A percentile compares a stretch with the other conserved stretches of the same genome.
Conservation (phyloP, 2,888 invertebrate species). For the Elysia crispata region DNA sequence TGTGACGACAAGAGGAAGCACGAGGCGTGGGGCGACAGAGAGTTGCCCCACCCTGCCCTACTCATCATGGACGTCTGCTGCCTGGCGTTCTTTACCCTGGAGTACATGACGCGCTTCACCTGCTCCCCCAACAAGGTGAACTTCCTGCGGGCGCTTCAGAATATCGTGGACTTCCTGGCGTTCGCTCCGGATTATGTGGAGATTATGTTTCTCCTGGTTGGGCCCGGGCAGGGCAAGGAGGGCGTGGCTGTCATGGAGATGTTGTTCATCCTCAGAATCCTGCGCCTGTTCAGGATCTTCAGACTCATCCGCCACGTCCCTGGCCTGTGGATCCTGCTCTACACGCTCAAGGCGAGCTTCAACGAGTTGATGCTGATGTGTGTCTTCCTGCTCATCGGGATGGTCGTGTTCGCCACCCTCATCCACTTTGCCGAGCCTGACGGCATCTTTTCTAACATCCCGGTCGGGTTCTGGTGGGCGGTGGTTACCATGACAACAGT, state of each 20-base stretch:
- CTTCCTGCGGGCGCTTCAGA: constrained; percentile 70
- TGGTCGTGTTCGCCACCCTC: constrained; percentile 75
- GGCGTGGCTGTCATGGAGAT: constrained; percentile 70
- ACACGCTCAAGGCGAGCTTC: constrained; percentile 74
- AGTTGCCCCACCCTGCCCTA: constrained; percentile 67
- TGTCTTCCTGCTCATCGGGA: constrained; percentile 74
- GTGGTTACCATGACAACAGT: constrained; percentile 76
- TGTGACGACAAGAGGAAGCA: neutral
- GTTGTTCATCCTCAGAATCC: constrained; percentile 71
- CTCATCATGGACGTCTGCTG: constrained; percentile 71
- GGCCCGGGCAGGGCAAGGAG: constrained; percentile 58
- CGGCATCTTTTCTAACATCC: constrained; percentile 72
- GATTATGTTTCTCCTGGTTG: constrained; percentile 63
- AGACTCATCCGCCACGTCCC: constrained; percentile 73
- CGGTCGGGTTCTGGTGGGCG: constrained; percentile 75
- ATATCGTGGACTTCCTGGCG: constrained; percentile 73
- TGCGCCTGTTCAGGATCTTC: constrained; percentile 72
- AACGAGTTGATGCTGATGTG: constrained; percentile 75
- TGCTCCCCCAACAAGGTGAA: constrained; percentile 70
- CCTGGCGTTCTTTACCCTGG: constrained; percentile 72
- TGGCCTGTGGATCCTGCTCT: constrained; percentile 73
- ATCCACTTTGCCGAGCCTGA: constrained; percentile 73
- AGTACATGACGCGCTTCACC: constrained; percentile 69
- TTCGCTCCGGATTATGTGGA: constrained; percentile 73
- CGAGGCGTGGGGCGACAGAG: constrained; percentile 23